Evolutionary conservation across 2,888 invertebrate genomes (phyloP), one percentile per base, ranked within the genome.

Genomic region (Junonia oenone): DNA sequence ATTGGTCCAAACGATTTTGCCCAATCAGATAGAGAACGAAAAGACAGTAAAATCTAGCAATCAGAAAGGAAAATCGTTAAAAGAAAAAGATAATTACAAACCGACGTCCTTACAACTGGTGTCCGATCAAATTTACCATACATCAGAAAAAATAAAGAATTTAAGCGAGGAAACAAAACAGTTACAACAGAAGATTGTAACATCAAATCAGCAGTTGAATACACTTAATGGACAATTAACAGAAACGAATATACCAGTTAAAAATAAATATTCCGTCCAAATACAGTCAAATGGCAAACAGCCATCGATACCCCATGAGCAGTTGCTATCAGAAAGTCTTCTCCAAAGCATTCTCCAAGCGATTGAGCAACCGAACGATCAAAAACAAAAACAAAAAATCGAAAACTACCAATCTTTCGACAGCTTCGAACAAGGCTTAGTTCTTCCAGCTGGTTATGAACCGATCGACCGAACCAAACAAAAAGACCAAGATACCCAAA

Each of bases 331-430:
- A 0, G 94, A 96, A 71, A 96, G 95, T 1, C 84, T 97, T 0
- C 76, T 96, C 1, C 95, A 96, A 72, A 95, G 96, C 50, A 96
- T 97, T 54, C 76, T 97, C 1, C 93, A 95, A 59, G 96, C 96
- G 0, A 96, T 96, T 46, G 96, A 96, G 71, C 94, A 95, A 62
- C 95, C 95, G 0, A 58, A 60, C 13, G 51, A 48, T 22, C 52
- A 45, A 49, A 33, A 33, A 40, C 11, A 8, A 46, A 51, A 9
- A 57, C 55, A 5, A 56, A 51, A 22, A 22, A 22, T 22, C 3
- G 38, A 56, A 35, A 62, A 17, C 4, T 58, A 45, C 33, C 31
- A 33, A 43, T 33, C 68, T 11, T 67, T 74, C 27, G 73, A 72
- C 45, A 40, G 19, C 8, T 0, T 40, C 0, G 54, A 55, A 1